Evolutionary conservation across 1,140 invertebrate genomes (phyloP), one percentile per base, ranked within the genome.

Genomic region (Glossosoma conforme): DNA sequence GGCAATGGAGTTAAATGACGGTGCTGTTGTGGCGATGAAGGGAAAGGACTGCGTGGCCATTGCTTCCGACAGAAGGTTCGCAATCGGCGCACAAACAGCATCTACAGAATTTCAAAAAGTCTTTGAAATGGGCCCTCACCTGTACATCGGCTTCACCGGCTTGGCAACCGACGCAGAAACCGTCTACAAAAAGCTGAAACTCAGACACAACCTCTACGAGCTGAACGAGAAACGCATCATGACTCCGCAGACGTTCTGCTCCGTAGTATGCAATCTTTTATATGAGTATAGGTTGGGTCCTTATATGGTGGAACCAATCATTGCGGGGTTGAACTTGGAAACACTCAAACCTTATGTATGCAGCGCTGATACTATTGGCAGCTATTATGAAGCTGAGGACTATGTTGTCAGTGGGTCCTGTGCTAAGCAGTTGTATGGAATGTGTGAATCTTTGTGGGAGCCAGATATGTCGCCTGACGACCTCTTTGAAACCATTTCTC

Each of bases 1-100:
- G 66, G 96, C 97, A 69, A 73, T 96, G 63, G 75, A 84, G 1
- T 98, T 98, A 64, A 99, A 98, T 77, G 97, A 97, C 54, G 92
- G 95, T 55, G 91, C 91, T 38, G 86, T 98, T 58, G 85, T 99
- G 60, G 97, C 96, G 22, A 99, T 99, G 97, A 93, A 89, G 65
- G 97, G 97, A 2, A 93, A 98, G 62, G 83, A 97, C 58, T 99
- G 97, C 75, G 95, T 99, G 17, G 95, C 95, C 2, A 98, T 99
- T 65, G 97, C 95, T 13, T 82, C 92, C 4, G 97, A 99, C 75
- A 84, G 88, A 61, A 80, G 95, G 59, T 95, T 93, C 70, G 95
- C 95, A 64, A 83, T 96, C 45, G 91, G 96, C 70, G 79, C 79
- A 0, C 87, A 90, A 70, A 97, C 93, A 1, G 81, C 98, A 38